Evolutionary conservation across 2,113 vertebrate genomes (phyloP).

Genomic region (Sorex fumeus): DNA sequence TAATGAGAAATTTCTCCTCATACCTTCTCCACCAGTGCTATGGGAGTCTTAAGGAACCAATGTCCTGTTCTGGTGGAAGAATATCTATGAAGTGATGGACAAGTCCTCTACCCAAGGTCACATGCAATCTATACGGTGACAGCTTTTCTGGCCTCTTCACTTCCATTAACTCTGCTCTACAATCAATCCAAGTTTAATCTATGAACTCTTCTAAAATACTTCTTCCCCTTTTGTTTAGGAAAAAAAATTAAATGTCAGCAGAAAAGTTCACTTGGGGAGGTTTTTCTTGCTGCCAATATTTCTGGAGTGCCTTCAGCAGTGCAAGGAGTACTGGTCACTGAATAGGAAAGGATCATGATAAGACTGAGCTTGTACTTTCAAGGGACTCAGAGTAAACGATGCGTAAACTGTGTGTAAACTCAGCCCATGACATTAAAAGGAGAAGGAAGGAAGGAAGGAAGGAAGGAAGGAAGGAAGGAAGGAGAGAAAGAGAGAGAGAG

Average conservation of each 20-base stretch:
- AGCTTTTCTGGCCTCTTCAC: not conserved
- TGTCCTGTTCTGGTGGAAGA: slow-evolving; percentile 22
- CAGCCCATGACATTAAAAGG: slow-evolving; percentile 34
- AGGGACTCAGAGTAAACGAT: not conserved
- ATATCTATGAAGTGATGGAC: not conserved
- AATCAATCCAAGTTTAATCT: slow-evolving; percentile 49
- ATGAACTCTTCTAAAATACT: slow-evolving; percentile 48
- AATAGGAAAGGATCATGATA: slow-evolving; percentile 34
- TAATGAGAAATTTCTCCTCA: slow-evolving; percentile 36
- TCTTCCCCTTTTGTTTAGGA: not conserved
- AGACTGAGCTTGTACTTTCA: slow-evolving; percentile 33
- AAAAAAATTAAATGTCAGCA: slow-evolving; percentile 44
- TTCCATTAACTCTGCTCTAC: not conserved
- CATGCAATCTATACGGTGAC: not conserved
- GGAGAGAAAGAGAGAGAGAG: not conserved
- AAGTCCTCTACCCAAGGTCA: slow-evolving; percentile 4
- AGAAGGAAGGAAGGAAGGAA: not conserved
- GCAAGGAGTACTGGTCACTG: not conserved
- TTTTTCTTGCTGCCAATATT: slow-evolving; percentile 51
- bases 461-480: no score
- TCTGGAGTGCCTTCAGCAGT: not conserved
- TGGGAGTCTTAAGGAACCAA: not conserved
- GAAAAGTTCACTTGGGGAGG: slow-evolving; percentile 21
- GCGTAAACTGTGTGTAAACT: not conserved
- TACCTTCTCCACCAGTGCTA: not conserved